Base-by-base conservation (phyloP, 1,140 invertebrate genomes). In the Drosophila auraria region DNA sequence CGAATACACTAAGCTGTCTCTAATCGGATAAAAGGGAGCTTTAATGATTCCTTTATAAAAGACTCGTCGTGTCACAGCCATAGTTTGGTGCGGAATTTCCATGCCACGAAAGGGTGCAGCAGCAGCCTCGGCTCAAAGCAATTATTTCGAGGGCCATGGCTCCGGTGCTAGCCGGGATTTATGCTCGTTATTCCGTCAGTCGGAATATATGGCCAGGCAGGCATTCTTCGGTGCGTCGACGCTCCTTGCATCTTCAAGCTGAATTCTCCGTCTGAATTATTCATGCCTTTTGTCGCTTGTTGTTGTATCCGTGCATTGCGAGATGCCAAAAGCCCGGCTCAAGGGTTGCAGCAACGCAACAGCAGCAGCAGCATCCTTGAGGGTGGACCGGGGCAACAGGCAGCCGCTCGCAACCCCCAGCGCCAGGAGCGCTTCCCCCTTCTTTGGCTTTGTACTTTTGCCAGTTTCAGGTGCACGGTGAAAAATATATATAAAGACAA, bases 351-450 rank as follows among this genome's bases (percentile, higher is more conserved):
- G 53, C 17, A 54, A 36, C 51, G 27, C 51, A 51, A 20, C 30
- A 30, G 27, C 27, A 30, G 27, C 51, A 51, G 33, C 53, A 56
- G 56, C 50, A 82, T 78, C 84, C 84, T 83, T 81, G 65, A 79
- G 82, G 65, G 78, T 81, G 80, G 83, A 51, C 65, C 75, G 42
- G 20, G 75, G 44, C 83, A 81, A 82, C 82, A 86, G 78, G 82
- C 82, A n/a, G 25, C 38, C 38, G 17, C 62, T 25, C 25, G 38
- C 45, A 38, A 23, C 57, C 40, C 17, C 44, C 65, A 51, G 9
- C 11, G 27, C 44, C 51, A 20, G 30, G 14, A 23, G 54, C 14
- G 7, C 1, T 12, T 12, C 2, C 40, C 23, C 7, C 70, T 60
- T 60, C 38, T 23, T 45, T 49, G 40, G 73, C 72, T 76, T 79